phyloP scores from a whole-genome alignment of 2,797 vertebrate species.

The Columba guinea region DNA sequence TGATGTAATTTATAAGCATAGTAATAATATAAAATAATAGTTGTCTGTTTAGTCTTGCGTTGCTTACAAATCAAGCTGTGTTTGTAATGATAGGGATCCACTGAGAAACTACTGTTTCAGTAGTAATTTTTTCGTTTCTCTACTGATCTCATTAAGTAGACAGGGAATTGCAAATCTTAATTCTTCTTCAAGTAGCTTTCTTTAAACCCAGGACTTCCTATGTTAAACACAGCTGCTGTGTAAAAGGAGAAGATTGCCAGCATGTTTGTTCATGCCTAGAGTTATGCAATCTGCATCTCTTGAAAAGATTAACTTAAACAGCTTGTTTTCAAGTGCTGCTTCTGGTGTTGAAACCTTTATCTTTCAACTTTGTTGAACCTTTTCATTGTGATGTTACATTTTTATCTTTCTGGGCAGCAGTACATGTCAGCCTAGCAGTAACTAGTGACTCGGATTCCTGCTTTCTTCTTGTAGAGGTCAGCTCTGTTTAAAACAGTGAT shows the following conservation, averaged over 20 bases:
- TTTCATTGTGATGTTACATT: conserved; percentile 51
- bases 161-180: conserved; percentile 58
- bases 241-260: conserved; percentile 65
- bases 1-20: conserved; percentile 78
- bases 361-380: conserved; percentile 59
- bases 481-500: conserved; percentile 57
- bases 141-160: conserved; percentile 61
- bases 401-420: conserved; percentile 63
- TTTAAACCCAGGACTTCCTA: conserved; percentile 60
- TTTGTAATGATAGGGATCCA: conserved; percentile 68
- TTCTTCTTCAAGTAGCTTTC: conserved; percentile 64
- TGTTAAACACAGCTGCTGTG: conserved; percentile 71
- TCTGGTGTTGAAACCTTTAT: conserved; percentile 62
- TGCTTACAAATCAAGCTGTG: conserved; percentile 71
- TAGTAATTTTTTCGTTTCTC: conserved; percentile 40
- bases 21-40: conserved; percentile 77
- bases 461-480: conserved; percentile 67
- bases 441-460: conserved; percentile 61
- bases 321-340: conserved; percentile 71
- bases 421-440: conserved; percentile 55
- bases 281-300: conserved; percentile 67
- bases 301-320: conserved; percentile 67
- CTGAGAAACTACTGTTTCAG: conserved; percentile 64
- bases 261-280: conserved; percentile 68
- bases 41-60: conserved; percentile 77